Evolutionary conservation across 2,888 invertebrate genomes (phyloP).

Genomic region (Caradrina kadenii): DNA sequence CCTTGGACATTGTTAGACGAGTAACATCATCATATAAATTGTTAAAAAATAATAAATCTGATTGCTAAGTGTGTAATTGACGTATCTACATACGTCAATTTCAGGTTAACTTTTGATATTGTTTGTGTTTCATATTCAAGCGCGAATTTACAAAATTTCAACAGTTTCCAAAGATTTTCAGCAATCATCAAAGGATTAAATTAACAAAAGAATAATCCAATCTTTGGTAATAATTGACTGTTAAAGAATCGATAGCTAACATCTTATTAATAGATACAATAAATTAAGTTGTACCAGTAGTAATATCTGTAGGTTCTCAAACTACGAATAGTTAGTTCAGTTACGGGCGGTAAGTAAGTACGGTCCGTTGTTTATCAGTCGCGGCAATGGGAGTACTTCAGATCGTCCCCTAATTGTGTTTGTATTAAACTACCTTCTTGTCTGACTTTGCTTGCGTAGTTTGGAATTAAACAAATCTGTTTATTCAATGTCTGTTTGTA

Average conservation of each 20-base stretch:
- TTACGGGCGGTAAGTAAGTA: slow-evolving; percentile 26
- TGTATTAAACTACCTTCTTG: slow-evolving; percentile 36
- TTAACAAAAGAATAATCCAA: no score
- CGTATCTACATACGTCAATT: no score
- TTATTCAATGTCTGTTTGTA: not conserved
- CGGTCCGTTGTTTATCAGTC: slow-evolving; percentile 45
- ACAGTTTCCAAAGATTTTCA: no score
- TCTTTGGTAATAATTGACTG: no score
- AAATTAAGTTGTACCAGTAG: slow-evolving; percentile 7
- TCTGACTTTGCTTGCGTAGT: slow-evolving; percentile 33
- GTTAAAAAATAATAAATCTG: no score
- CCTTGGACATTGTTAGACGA: no score
- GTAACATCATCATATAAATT: no score
- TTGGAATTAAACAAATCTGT: slow-evolving; percentile 23
- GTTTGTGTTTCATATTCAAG: no score
- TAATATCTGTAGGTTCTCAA: slow-evolving; percentile 8
- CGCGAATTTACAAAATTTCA: no score
- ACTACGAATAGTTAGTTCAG: slow-evolving; percentile 3
- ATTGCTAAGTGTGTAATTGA: no score
- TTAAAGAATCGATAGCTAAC: not conserved
- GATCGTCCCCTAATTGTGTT: slow-evolving; percentile 43
- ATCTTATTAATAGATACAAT: not conserved
- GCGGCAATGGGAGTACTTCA: slow-evolving; percentile 21
- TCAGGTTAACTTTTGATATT: no score
- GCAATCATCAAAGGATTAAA: no score